Conservation (phyloP, 2,797 vertebrate species). For the Centropyge bicolor region DNA sequence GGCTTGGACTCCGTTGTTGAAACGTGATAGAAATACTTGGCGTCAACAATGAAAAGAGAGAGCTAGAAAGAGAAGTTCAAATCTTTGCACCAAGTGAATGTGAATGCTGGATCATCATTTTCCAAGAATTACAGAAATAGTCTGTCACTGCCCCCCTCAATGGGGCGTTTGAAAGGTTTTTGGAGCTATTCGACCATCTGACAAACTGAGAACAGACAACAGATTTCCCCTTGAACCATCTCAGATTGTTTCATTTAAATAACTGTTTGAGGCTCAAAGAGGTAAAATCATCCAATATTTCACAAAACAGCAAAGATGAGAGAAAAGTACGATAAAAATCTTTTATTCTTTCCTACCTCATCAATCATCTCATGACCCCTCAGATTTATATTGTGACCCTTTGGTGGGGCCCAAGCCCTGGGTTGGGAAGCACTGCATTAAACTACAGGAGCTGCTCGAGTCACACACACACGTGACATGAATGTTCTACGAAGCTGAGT, state of each 20-base stretch:
- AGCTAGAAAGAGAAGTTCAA: background rate
- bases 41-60: background rate
- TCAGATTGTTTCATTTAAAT: background rate
- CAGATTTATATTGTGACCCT: background rate
- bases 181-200: background rate
- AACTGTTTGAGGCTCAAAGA: background rate
- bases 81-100: background rate
- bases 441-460: conserved; percentile 9
- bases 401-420: too few species aligned
- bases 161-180: background rate
- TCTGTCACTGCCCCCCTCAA: background rate
- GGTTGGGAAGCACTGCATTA: background rate
- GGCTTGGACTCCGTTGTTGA: background rate
- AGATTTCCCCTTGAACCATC: background rate
- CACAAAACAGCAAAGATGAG: background rate
- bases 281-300: background rate
- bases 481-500: conserved; percentile 25
- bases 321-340: background rate
- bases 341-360: background rate
- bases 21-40: background rate
- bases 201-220: too few species aligned
- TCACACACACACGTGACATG: conserved; percentile 1
- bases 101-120: background rate
- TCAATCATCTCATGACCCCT: background rate
- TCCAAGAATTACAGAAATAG: background rate